Evolutionary conservation across 2,888 invertebrate species (phyloP).

Genomic region (Pyrocoelia pectoralis): DNA sequence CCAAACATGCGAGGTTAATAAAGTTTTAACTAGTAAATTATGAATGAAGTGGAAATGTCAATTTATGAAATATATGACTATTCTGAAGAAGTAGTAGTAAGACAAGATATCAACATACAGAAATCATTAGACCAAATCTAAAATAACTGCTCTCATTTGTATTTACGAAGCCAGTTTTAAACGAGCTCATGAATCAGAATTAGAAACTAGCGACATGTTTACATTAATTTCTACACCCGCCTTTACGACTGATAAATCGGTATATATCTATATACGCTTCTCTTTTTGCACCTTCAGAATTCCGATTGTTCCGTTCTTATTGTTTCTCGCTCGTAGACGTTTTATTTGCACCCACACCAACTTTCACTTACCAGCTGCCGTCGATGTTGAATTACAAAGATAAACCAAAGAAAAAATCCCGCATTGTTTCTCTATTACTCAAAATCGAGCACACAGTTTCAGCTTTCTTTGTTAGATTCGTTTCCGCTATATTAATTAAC

Average conservation of each 20-base stretch:
- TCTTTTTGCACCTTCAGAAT: conserved; percentile 22
- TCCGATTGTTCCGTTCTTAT: conserved; percentile 18
- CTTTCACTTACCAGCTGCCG: conserved; percentile 39
- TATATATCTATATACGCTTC: conserved; percentile 10
- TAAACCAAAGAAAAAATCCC: conserved; percentile 26
- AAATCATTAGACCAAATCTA: conserved; percentile 29
- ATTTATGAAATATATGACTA: conserved; percentile 20
- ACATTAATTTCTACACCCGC: conserved; percentile 50
- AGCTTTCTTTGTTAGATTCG: neutral
- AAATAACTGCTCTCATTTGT: conserved; percentile 32
- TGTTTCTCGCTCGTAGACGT: conserved; percentile 10
- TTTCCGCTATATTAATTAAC: neutral
- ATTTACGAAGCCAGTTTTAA: conserved; percentile 23
- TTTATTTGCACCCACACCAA: conserved; percentile 36
- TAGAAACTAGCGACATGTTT: conserved; percentile 47
- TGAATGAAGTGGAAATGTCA: conserved; percentile 19
- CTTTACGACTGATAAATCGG: conserved; percentile 38
- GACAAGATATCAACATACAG: conserved; percentile 27
- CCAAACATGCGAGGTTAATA: conserved; percentile 29
- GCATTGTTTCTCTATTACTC: conserved; percentile 24
- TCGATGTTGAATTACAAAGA: conserved; percentile 23
- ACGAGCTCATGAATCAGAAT: conserved; percentile 49
- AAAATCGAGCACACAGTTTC: conserved; percentile 15
- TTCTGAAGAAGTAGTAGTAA: conserved; percentile 9
- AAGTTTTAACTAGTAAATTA: conserved; percentile 28